phyloP scores from a whole-genome alignment of 1,140 invertebrate genomes.

The Drosophila quadrilineata region DNA sequence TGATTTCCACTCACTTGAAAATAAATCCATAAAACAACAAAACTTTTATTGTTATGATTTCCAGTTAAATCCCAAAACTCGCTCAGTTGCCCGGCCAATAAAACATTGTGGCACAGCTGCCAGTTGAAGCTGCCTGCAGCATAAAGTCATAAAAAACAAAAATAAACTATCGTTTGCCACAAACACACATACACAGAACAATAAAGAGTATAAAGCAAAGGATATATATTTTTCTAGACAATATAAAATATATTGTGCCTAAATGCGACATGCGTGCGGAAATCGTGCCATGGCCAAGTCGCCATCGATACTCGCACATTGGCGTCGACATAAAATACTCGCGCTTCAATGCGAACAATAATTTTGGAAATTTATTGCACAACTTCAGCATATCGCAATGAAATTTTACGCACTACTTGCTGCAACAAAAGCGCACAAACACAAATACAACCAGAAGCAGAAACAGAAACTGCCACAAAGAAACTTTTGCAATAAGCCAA shows the following conservation, averaged over 20 bases:
- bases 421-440: slow-evolving; percentile 32
- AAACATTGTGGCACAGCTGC: slow-evolving; percentile 40
- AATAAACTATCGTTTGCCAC: slow-evolving; percentile 20
- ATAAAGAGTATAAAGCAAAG: background rate
- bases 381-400: slow-evolving; percentile 75
- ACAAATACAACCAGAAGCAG: background rate
- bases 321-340: slow-evolving; percentile 41
- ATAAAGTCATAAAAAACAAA: slow-evolving; percentile 59
- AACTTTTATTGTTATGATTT: background rate
- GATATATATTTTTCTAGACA: slow-evolving; percentile 5
- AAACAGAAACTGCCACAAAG: slow-evolving; percentile 45
- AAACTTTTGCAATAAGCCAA: slow-evolving; percentile 45
- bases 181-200: no score
- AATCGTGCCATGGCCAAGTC: slow-evolving; percentile 55
- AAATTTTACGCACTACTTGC: slow-evolving; percentile 78
- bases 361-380: slow-evolving; percentile 69
- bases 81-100: background rate
- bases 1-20: background rate
- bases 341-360: slow-evolving; percentile 70
- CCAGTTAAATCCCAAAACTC: background rate
- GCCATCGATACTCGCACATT: slow-evolving; percentile 2
- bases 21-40: background rate
- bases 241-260: slow-evolving; percentile 49
- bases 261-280: slow-evolving; percentile 33
- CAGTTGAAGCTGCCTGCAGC: slow-evolving; percentile 17